Evolutionary conservation across 2,113 vertebrate species (phyloP), one percentile per base, ranked within the genome.

Genomic region (Rattus norvegicus): DNA sequence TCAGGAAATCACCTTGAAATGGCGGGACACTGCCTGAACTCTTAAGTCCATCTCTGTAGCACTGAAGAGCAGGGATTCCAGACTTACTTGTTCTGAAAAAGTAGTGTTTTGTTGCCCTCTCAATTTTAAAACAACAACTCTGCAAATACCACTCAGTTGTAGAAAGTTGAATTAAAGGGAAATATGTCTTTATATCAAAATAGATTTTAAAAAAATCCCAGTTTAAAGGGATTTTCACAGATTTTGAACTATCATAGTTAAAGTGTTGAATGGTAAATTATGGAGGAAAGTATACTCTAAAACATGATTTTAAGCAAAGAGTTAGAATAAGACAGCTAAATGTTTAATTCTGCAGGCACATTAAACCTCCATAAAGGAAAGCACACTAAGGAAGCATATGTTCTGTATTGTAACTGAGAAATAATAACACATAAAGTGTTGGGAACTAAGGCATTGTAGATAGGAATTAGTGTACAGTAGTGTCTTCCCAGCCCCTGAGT

Each of bases 151-250:
- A 76, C 49, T 91, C 33, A 73, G 47, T 94, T 91, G 77, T 77
- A 65, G 88, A 94, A 94, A 69, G 16, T 93, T 96, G 63, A 91
- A 83, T 92, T 92, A 91, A 96, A 95, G 39, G 19, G 77, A 97
- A 76, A 80, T 87, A 22, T 76, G 33, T 91, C 49, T 94, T 93
- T 72, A 95, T 95, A 47, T 80, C 83, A 91, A 97, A 96, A 94
- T 95, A 96, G 59, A 67, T 96, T 69, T 69, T 3, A 88, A 95
- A 88, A 92, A 80, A 7, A 86, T 95, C 52, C 70, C 70, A 94
- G 26, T 95, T 96, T 94, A 92, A 92, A 90, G 87, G 63, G 52
- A 76, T 95, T 97, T 90, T 81, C 95, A 24, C 43, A n/a, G 90
- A 1, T 95, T 97, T 97, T 92, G 92, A 43, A 93, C 91, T 54